Evolutionary conservation across 2,113 vertebrate species (phyloP).

Genomic region (Heterochromis multidens): DNA sequence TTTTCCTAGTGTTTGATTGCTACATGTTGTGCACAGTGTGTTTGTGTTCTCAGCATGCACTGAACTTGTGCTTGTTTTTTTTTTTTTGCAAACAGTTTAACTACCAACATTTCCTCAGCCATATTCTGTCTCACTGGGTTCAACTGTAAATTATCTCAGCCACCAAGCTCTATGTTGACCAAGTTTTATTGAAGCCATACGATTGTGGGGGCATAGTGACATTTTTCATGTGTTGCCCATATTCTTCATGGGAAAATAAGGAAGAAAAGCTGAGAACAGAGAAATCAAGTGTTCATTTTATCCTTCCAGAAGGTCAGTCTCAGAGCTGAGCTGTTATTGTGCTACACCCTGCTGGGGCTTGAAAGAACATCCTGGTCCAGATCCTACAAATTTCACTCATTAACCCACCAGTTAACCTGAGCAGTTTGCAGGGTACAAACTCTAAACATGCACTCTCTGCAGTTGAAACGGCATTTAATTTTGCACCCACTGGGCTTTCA

Average conservation of each 20-base stretch:
- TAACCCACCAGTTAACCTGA: conserved; percentile 12
- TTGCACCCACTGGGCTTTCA: neutral
- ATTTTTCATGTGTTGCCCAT: neutral
- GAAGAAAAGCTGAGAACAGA: conserved; percentile 19
- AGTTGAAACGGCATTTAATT: neutral
- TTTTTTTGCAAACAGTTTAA: neutral
- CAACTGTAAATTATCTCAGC: conserved; percentile 23
- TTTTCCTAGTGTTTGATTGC: neutral
- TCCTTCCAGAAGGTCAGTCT: conserved; percentile 3
- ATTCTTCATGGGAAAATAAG: neutral
- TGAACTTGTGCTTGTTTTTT: neutral
- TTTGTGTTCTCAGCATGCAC: neutral
- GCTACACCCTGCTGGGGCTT: conserved; percentile 26
- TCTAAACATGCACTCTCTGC: neutral
- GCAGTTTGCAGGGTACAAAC: neutral
- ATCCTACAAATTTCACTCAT: conserved; percentile 37
- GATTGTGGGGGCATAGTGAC: conserved; percentile 4
- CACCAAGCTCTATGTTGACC: conserved; percentile 11
- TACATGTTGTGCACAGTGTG: neutral
- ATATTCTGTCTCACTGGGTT: neutral
- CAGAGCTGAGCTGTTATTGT: conserved; percentile 30
- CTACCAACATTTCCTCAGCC: neutral
- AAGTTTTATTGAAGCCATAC: conserved; percentile 46
- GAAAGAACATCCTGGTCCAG: conserved; percentile 20
- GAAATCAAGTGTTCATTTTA: conserved; percentile 31